phyloP scores from a whole-genome alignment of 2,797 vertebrate genomes.

The Gorsachius magnificus region DNA sequence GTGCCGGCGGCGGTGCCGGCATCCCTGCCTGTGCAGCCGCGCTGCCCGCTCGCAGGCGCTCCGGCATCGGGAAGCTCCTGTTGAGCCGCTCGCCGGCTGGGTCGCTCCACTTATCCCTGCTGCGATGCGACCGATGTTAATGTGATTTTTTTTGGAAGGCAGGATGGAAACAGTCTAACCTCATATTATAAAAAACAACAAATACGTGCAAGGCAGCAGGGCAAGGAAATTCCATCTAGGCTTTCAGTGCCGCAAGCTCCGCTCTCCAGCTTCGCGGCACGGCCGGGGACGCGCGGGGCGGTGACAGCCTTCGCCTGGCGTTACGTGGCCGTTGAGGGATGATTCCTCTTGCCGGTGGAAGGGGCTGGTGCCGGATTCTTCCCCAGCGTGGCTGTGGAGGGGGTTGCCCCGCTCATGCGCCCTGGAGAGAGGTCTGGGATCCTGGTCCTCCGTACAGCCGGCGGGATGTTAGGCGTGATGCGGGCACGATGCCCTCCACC shows the following conservation, averaged over 20 bases:
- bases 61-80: background rate
- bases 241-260: accelerated
- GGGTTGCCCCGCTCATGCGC: accelerated
- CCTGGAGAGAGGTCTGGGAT: background rate
- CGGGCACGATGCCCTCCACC: accelerated
- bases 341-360: background rate
- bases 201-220: background rate
- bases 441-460: background rate
- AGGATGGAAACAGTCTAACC: conserved; percentile 32
- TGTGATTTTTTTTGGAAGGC: background rate
- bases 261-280: accelerated
- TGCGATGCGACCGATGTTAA: accelerated
- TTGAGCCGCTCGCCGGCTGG: accelerated
- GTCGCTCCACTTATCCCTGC: accelerated
- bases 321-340: accelerated
- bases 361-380: background rate
- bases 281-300: accelerated
- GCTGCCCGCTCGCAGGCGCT: background rate
- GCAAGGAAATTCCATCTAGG: background rate
- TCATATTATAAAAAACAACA: background rate
- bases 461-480: background rate
- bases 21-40: background rate
- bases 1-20: background rate
- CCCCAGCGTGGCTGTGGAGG: accelerated
- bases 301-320: background rate